phyloP scores from a whole-genome alignment of 2,888 invertebrate genomes.

The Pogonocherus hispidulus region DNA sequence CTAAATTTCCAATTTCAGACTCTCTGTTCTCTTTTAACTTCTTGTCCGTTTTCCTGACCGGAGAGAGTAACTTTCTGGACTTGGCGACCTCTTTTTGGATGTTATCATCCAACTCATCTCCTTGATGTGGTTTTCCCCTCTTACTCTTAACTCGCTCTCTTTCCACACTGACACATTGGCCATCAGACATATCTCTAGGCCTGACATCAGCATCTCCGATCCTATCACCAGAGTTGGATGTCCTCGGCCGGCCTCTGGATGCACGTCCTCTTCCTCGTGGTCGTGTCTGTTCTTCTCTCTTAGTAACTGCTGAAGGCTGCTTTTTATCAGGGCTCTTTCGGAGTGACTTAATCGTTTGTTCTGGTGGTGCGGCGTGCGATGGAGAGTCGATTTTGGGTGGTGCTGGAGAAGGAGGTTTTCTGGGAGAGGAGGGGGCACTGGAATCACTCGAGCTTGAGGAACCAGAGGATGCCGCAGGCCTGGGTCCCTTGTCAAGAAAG shows the following conservation, averaged over 20 bases:
- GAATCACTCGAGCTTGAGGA: conserved; percentile 74
- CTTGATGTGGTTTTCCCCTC: conserved; percentile 60
- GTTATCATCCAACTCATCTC: conserved; percentile 53
- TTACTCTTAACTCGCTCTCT: conserved; percentile 66
- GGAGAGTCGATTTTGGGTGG: conserved; percentile 45
- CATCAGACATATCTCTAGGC: conserved; percentile 76
- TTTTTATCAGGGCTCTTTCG: conserved; percentile 40
- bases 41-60: conserved; percentile 77
- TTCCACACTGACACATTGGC: conserved; percentile 70
- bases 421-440: conserved; percentile 58
- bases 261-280: conserved; percentile 59
- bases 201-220: conserved; percentile 77
- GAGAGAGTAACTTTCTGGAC: conserved; percentile 74
- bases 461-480: conserved; percentile 76
- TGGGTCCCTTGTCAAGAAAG: conserved; percentile 85
- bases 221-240: conserved; percentile 73
- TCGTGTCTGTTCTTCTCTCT: conserved; percentile 80
- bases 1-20: conserved; percentile 60
- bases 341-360: conserved; percentile 36
- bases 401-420: conserved; percentile 46
- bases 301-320: conserved; percentile 63
- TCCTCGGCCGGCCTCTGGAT: conserved; percentile 56
- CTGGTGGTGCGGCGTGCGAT: conserved; percentile 45
- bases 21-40: conserved; percentile 68
- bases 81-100: conserved; percentile 72